phyloP scores from a whole-genome alignment of 2,797 vertebrate genomes.

The Onychomys torridus region DNA sequence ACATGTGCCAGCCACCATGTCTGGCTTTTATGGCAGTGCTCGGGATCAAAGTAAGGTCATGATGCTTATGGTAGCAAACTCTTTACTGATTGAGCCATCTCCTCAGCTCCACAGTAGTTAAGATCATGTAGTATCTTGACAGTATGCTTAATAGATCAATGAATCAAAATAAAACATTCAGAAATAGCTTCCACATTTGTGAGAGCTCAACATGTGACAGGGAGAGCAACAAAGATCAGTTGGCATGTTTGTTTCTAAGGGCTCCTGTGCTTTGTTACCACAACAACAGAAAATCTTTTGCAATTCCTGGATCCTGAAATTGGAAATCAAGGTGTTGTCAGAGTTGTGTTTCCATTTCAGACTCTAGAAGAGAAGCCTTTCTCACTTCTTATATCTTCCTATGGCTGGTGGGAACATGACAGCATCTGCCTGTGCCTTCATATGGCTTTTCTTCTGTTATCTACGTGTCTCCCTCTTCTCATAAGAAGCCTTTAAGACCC shows the following conservation, averaged over 20 bases:
- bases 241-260: neutral
- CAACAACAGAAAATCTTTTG: slow-evolving; percentile 11
- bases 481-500: neutral
- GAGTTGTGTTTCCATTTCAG: neutral
- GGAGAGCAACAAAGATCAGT: neutral
- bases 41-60: neutral
- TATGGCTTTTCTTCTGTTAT: neutral
- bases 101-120: neutral
- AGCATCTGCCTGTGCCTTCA: neutral
- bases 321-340: neutral
- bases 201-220: neutral
- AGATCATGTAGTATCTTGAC: slow-evolving; percentile 4
- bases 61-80: neutral
- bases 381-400: neutral
- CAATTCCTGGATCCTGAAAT: slow-evolving; percentile 8
- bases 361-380: neutral
- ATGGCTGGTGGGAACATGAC: neutral
- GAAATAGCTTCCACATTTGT: neutral
- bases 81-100: neutral
- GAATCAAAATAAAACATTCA: neutral
- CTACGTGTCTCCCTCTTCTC: slow-evolving; percentile 2
- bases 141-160: neutral
- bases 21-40: neutral
- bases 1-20: neutral
- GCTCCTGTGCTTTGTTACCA: neutral